Evolutionary conservation across 2,113 vertebrate genomes (phyloP).

Genomic region (Ifrita kowaldi): DNA sequence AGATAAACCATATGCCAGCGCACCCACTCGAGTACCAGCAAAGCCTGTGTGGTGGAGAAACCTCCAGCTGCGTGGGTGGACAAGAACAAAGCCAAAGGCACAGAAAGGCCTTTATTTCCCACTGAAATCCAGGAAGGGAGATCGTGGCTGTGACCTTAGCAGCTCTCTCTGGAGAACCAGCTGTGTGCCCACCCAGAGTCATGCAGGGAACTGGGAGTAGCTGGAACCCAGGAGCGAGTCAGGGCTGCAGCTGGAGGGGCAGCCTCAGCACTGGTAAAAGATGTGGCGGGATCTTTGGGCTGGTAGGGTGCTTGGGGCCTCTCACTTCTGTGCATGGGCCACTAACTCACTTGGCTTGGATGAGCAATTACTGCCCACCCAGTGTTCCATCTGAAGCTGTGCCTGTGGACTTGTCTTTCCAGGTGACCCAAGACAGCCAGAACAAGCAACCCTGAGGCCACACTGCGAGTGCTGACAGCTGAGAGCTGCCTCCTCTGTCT

Average conservation of each 20-base stretch:
- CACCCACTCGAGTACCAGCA: background rate
- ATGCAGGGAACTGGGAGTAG: background rate
- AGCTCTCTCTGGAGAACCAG: background rate
- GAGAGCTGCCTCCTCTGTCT: background rate
- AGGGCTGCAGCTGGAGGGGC: background rate
- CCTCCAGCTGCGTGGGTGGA: background rate
- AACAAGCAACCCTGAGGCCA: background rate
- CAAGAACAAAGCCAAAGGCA: background rate
- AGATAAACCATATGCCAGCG: background rate
- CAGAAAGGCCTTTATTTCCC: background rate
- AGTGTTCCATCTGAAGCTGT: background rate
- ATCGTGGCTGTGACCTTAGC: background rate
- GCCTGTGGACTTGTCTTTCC: background rate
- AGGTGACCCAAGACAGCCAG: background rate
- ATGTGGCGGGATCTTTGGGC: fast-evolving
- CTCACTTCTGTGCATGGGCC: background rate
- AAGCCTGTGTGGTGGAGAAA: background rate
- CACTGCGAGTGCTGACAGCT: fast-evolving
- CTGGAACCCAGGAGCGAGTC: background rate
- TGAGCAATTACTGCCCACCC: background rate
- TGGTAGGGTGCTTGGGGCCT: background rate
- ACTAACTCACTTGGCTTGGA: background rate
- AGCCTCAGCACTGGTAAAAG: background rate
- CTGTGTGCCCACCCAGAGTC: fast-evolving
- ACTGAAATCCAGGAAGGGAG: background rate